Evolutionary conservation across 2,113 vertebrate species (phyloP).

Genomic region (Alouatta palliata): DNA sequence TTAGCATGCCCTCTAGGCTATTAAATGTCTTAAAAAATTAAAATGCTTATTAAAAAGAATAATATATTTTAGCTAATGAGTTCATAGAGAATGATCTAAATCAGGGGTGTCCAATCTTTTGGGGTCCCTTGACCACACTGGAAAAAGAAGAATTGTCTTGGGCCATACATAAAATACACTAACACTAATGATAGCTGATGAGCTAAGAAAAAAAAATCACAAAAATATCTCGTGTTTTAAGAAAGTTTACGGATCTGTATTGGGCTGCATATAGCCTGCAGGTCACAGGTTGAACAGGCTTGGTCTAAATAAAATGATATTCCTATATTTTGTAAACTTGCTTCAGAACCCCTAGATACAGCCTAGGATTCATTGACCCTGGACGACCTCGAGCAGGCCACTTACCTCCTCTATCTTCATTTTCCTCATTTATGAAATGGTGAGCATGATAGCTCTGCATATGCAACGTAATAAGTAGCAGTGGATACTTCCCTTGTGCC

Average conservation of each 20-base stretch:
- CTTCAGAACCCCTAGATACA: background rate
- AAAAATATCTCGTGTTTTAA: too few relatives aligned
- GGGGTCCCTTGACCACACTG: too few relatives aligned
- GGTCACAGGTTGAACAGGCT: too few relatives aligned
- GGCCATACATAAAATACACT: too few relatives aligned
- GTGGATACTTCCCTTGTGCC: background rate
- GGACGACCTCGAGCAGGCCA: background rate
- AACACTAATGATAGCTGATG: too few relatives aligned
- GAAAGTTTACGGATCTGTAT: too few relatives aligned
- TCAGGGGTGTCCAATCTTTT: too few relatives aligned
- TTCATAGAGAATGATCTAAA: background rate
- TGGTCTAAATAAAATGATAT: background rate
- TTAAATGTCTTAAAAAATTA: constrained; percentile 1
- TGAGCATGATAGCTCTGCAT: background rate
- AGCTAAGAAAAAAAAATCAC: too few relatives aligned
- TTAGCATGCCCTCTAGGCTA: background rate
- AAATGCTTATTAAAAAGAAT: background rate
- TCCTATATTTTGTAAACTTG: background rate
- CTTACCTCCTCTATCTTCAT: background rate
- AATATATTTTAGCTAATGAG: background rate
- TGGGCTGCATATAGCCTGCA: too few relatives aligned
- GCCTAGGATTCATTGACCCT: background rate
- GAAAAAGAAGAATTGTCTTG: too few relatives aligned
- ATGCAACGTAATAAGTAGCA: background rate
- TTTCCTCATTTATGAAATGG: background rate